These are phyloP conservation scores for Diplodus puntazzo DNA, from an alignment of 2,797 vertebrate species.

Conservation along the genomic window DNA sequence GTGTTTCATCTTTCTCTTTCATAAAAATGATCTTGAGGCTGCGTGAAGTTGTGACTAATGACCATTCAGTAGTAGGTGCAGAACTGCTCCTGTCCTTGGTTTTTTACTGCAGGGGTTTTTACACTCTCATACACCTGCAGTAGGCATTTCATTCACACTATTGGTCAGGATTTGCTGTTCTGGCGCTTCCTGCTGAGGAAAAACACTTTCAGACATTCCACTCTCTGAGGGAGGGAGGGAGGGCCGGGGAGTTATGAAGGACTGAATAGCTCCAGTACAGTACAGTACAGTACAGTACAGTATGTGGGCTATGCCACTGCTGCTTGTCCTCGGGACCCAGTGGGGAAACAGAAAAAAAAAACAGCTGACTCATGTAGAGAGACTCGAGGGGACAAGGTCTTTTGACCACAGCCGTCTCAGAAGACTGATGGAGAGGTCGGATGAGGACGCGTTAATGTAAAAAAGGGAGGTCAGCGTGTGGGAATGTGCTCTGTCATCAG, in stretches of 20 bases:
- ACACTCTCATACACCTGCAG: conserved; percentile 45
- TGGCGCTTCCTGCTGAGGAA: conserved; percentile 55
- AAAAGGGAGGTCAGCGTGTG: conserved; percentile 25
- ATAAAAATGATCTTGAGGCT: background rate
- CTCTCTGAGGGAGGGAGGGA: conserved; percentile 20
- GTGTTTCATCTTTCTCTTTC: background rate
- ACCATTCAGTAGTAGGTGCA: background rate
- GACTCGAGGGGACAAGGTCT: conserved; percentile 37
- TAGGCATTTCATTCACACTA: conserved; percentile 28
- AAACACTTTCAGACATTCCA: conserved; percentile 59
- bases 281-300: conserved; percentile 48
- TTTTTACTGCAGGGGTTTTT: conserved; percentile 26
- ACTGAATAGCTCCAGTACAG: conserved; percentile 33
- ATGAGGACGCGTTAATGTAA: conserved; percentile 26
- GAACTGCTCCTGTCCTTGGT: conserved; percentile 10
- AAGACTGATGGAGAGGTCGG: conserved; percentile 38
- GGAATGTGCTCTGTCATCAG: conserved; percentile 36
- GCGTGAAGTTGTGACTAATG: background rate
- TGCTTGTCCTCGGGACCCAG: conserved; percentile 22
- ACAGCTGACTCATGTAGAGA: conserved; percentile 69
- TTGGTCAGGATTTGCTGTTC: conserved; percentile 47
- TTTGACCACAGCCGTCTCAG: conserved; percentile 38
- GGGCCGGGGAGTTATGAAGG: background rate
- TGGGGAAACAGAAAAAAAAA: conserved; percentile 26
- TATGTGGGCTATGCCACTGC: conserved; percentile 32